Evolutionary conservation across 2,888 invertebrate species (phyloP), one percentile per base, ranked within the genome.

Genomic region (Phlogophora meticulosa): DNA sequence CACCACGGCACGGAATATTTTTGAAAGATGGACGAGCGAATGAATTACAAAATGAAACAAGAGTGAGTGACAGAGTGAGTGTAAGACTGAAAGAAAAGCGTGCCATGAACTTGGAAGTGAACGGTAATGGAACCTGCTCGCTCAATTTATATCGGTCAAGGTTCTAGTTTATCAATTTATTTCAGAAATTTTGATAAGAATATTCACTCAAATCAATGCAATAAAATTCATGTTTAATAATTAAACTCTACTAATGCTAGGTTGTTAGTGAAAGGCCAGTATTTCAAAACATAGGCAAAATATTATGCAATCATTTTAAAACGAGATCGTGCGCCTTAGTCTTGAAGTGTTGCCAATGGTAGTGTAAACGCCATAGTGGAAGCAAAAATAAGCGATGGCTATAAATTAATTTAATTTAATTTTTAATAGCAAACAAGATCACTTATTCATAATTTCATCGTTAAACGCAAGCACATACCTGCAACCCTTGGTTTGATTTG

Each of bases 1-100:
- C 62, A 78, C 76, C 80, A 84, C 81, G 64, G 76, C 76, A 75
- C 73, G 76, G 42, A 81, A 75, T 72, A 80, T 72, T 76, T 78
- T 83, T 83, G 68, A 72, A 74, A 80, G 77, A 70, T 57, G 46
- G 56, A 53, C 46, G 81, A 70, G 59, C 59, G 73, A 65, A 55
- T 48, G 69, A 77, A 55, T 4, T 4, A 20, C 45, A 56, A 38
- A 70, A 69, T 75, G 76, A 71, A 43, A 66, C 22, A 32, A 46
- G 78, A 77, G 17, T 69, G 70, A 70, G 68, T 70, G 72, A 73
- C 22, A 46, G 78, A 77, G 17, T 69, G 70, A 70, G 68, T 70
- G 72, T 64, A 73, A 65, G 49, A 74, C 28, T 45, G 68, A 67
- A 67, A 45, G 56, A 78, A 78, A 59, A 60, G 42, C 59, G 55